Base-by-base conservation (phyloP, 92 coral and sea anemone species). In the Meandrina meandrites region DNA sequence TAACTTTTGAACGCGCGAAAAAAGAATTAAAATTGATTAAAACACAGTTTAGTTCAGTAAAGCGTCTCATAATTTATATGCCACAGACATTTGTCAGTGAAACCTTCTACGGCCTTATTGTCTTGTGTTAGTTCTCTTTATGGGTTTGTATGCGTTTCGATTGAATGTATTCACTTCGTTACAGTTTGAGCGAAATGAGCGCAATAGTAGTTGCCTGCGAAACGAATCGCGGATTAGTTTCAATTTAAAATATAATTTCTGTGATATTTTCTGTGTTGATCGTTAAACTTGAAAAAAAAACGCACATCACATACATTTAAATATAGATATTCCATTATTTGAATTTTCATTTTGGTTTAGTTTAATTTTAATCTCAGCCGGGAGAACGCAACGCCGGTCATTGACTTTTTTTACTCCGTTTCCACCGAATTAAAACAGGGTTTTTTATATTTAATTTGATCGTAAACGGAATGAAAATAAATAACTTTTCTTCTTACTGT, bases 381-480 rank as follows among this genome's bases (percentile, higher is more conserved):
- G 79, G 11, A 11, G 4, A 74, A 32, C 79, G 24, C 79, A n/a
- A 35, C 32, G 12, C 79, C 12, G 9, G 2, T 12, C 15, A 40
- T 36, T 45, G 30, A 40, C 45, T 76, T 76, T 4, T 6, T 40
- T 37, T 37, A 0, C 53, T 37, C 14, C 15, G 21, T 22, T 45
- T 36, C 34, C 13, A n/a, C 32, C 32, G 32, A 28, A 58, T 5
- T 27, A 9, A 28, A 2, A 16, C 32, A 28, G 71, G 14, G 31
- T 66, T 28, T 66, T 24, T 62, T 56, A 2, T 56, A 19, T 62
- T 50, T 50, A 50, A 50, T 22, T 62, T 62, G 68, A 66, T 66
- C 32, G 5, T 66, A 66, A 66, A 66, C 71, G 71, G 71, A 66
- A 66, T 27, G 71, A 66, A 60, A 60, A 66, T 66, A n/a, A n/a